Conservation (phyloP, 2,113 vertebrate species). For the Tympanuchus pallidicinctus region DNA sequence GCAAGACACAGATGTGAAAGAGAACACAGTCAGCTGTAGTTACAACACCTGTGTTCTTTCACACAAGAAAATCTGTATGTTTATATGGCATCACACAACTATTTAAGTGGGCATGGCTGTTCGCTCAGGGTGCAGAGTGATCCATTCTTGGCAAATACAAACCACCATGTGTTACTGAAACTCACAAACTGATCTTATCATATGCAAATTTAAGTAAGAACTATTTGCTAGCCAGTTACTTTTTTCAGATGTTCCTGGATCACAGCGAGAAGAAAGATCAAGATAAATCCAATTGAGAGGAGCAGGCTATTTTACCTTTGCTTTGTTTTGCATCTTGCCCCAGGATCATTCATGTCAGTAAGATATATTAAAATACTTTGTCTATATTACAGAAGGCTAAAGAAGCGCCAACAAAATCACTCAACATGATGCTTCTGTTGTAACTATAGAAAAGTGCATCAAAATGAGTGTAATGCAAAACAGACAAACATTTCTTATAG, state of each 20-base stretch:
- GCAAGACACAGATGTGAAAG: constrained; percentile 50
- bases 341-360: neutral
- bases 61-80: constrained; percentile 62
- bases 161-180: constrained; percentile 50
- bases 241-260: constrained; percentile 37
- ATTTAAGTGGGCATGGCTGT: constrained; percentile 24
- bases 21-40: constrained; percentile 58
- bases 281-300: neutral
- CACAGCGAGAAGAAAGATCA: neutral
- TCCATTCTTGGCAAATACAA: constrained; percentile 39
- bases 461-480: neutral
- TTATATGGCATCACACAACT: constrained; percentile 45
- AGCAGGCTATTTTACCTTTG: neutral
- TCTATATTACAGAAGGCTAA: neutral
- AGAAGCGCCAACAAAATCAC: neutral
- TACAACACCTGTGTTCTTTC: constrained; percentile 70
- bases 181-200: constrained; percentile 46
- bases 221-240: constrained; percentile 27
- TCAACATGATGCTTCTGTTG: neutral
- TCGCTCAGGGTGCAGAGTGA: constrained; percentile 52
- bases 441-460: neutral
- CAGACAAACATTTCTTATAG: neutral
- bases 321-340: neutral
- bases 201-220: constrained; percentile 4
- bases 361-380: neutral